Evolutionary conservation across 2,888 invertebrate genomes (phyloP).

Genomic region (Apotomis betuletana): DNA sequence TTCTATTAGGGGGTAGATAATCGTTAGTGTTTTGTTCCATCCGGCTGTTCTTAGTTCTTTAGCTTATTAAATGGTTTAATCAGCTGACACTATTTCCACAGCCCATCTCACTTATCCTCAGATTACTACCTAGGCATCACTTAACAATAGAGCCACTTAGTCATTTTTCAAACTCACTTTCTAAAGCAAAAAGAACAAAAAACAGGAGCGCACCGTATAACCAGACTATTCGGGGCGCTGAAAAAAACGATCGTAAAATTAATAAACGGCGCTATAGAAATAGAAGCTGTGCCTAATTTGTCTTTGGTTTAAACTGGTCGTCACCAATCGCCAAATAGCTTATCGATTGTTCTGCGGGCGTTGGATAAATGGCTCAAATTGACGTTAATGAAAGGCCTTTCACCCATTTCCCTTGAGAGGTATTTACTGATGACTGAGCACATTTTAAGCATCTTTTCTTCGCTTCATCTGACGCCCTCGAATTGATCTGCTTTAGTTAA

Average conservation of each 20-base stretch:
- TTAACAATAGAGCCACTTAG: conserved; percentile 35
- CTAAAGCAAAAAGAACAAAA: conserved; percentile 27
- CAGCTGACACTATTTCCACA: conserved; percentile 39
- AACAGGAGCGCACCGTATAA: conserved; percentile 24
- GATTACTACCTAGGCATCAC: conserved; percentile 40
- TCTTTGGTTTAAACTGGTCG: conserved; percentile 52
- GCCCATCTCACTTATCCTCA: conserved; percentile 28
- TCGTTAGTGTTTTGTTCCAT: conserved; percentile 19
- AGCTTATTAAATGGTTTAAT: conserved; percentile 37
- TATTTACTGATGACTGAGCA: conserved; percentile 42
- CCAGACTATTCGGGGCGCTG: conserved; percentile 7
- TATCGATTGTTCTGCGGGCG: conserved; percentile 59
- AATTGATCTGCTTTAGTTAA: conserved; percentile 46
- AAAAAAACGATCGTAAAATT: conserved; percentile 22
- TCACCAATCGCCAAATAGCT: conserved; percentile 49
- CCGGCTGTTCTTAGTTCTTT: conserved; percentile 22
- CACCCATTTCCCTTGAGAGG: conserved; percentile 60
- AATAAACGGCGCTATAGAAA: conserved; percentile 48
- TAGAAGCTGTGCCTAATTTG: conserved; percentile 56
- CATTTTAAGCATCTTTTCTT: conserved; percentile 45
- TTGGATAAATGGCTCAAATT: conserved; percentile 66
- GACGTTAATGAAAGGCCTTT: conserved; percentile 64
- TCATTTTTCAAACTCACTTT: conserved; percentile 38
- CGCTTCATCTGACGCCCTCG: conserved; percentile 45
- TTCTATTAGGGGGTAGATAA: conserved; percentile 30